Conservation (phyloP, 2,888 invertebrate genomes). For the Tillus elongatus region DNA sequence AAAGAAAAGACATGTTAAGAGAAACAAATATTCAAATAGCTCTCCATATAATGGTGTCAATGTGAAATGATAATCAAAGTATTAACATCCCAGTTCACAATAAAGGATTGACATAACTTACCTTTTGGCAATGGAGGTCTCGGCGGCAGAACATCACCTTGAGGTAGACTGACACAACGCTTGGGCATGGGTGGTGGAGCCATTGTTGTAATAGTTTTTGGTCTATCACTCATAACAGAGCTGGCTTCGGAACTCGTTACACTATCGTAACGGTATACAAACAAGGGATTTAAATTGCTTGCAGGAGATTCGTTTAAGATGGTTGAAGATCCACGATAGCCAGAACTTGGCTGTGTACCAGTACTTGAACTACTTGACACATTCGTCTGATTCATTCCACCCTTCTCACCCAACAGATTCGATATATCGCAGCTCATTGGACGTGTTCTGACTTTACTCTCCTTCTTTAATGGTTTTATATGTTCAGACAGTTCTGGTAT, state of each 20-base stretch:
- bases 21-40: too few species aligned
- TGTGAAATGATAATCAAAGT: too few species aligned
- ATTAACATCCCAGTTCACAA: too few species aligned
- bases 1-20: too few species aligned
- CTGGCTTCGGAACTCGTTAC: slow-evolving; percentile 66
- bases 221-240: slow-evolving; percentile 47
- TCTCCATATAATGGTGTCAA: too few species aligned
- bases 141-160: too few species aligned
- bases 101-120: too few species aligned
- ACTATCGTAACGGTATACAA: slow-evolving; percentile 75
- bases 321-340: slow-evolving; percentile 78
- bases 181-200: slow-evolving; percentile 56
- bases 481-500: slow-evolving; percentile 67
- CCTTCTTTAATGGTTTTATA: slow-evolving; percentile 40
- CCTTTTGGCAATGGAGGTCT: slow-evolving; percentile 65
- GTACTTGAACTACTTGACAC: slow-evolving; percentile 61
- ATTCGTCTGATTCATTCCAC: slow-evolving; percentile 42
- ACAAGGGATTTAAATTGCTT: slow-evolving; percentile 59
- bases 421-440: slow-evolving; percentile 54
- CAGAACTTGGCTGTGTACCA: slow-evolving; percentile 74
- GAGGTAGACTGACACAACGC: too few species aligned
- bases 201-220: slow-evolving; percentile 41
- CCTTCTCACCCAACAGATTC: slow-evolving; percentile 43
- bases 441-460: slow-evolving; percentile 44
- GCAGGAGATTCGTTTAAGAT: slow-evolving; percentile 66